A percentile compares a stretch with the other conserved stretches of the same genome.
Evolutionary conservation across 2,888 invertebrate genomes (phyloP).

Genomic region (Yponomeuta plumbellus): DNA sequence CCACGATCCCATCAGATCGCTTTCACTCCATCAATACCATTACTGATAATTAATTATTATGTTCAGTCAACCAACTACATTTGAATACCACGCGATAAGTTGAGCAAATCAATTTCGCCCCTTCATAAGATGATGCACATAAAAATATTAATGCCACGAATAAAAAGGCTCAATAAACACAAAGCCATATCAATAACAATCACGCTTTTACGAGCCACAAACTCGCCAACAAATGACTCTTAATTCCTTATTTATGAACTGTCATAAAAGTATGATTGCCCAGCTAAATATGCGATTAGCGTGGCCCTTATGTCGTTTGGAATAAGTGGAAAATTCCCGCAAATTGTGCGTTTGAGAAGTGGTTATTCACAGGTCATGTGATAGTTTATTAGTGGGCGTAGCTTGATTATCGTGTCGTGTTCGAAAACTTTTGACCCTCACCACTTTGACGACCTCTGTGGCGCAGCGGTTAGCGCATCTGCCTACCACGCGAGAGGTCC

Average conservation of each 20-base stretch:
- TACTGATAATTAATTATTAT: too few species aligned
- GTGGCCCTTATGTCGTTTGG: not conserved
- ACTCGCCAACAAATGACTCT: not conserved
- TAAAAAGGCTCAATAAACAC: not conserved
- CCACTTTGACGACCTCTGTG: too few species aligned
- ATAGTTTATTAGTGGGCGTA: not conserved
- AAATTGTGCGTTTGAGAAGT: not conserved
- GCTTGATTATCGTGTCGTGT: not conserved
- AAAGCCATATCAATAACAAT: not conserved
- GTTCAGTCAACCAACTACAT: not conserved
- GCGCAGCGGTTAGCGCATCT: too few species aligned
- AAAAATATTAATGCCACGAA: not conserved
- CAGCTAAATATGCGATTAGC: not conserved
- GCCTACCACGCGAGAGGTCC: too few species aligned
- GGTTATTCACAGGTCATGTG: not conserved
- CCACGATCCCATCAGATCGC: too few species aligned
- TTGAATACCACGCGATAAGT: not conserved
- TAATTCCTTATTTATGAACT: conserved; percentile 2
- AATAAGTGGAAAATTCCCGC: not conserved
- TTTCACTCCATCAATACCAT: too few species aligned
- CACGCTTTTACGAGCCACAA: not conserved
- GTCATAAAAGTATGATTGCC: not conserved
- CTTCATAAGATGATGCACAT: not conserved
- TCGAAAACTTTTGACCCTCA: not conserved
- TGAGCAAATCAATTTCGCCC: not conserved